Conservation (phyloP, 1,140 invertebrate genomes). For the Drosophila arawakana region DNA sequence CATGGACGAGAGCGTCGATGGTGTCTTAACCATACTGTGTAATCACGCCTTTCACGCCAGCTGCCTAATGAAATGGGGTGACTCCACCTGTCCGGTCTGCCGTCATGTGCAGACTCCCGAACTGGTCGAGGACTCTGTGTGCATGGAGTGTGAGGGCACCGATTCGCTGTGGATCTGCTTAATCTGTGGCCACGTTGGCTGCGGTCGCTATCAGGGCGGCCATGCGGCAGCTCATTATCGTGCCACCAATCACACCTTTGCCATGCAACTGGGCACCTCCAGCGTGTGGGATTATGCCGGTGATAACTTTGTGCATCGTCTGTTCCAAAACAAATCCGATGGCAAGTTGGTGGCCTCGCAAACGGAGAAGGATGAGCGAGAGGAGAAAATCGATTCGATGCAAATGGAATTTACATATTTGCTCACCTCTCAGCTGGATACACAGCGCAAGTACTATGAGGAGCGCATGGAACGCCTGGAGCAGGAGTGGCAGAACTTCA, state of each 20-base stretch:
- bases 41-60: conserved; percentile 99
- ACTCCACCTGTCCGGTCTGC: conserved; percentile 93
- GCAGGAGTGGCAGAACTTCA: conserved; percentile 84
- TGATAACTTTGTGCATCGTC: conserved; percentile 98
- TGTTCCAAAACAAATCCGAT: conserved; percentile 98
- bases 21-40: conserved; percentile 98
- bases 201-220: conserved; percentile 90
- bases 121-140: conserved; percentile 91
- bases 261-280: conserved; percentile 97
- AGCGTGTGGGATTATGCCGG: conserved; percentile 94
- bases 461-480: conserved; percentile 89
- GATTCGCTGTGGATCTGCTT: conserved; percentile 99
- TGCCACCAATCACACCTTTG: conserved; percentile 98
- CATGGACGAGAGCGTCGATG: conserved; percentile 99
- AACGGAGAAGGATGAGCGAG: conserved; percentile 86
- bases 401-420: conserved; percentile 98
- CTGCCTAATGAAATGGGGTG: conserved; percentile 98
- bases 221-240: conserved; percentile 95
- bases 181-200: conserved; percentile 99
- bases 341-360: conserved; percentile 96
- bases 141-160: conserved; percentile 90
- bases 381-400: conserved; percentile 96
- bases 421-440: conserved; percentile 98
- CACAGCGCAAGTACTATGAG: conserved; percentile 97
- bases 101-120: conserved; percentile 97